These are phyloP conservation scores for Phyllostomus hastatus DNA, from an alignment of 2,113 vertebrate species.

Conservation along the genomic window DNA sequence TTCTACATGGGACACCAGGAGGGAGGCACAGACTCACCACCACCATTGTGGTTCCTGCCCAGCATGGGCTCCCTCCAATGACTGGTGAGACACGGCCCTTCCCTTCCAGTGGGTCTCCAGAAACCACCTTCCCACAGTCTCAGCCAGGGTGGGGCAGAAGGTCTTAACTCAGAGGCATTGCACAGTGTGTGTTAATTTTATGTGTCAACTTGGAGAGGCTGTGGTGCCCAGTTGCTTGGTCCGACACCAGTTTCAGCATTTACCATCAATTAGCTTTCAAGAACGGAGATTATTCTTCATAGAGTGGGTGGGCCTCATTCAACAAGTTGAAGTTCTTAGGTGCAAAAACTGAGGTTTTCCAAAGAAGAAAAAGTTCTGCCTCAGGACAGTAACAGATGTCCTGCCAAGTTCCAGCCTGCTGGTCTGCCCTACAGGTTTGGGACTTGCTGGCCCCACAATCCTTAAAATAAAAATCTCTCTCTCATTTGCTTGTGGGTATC, in stretches of 20 bases:
- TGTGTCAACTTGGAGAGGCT: neutral
- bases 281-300: neutral
- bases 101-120: neutral
- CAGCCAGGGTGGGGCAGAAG: neutral
- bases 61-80: neutral
- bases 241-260: fast-evolving
- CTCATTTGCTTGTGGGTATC: no score
- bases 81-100: fast-evolving
- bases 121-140: neutral
- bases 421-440: neutral
- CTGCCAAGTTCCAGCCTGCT: neutral
- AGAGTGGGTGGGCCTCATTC: neutral
- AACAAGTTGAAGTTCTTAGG: neutral
- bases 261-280: fast-evolving
- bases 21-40: neutral
- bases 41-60: neutral
- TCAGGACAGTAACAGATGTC: fast-evolving
- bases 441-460: neutral
- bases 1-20: neutral
- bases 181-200: neutral
- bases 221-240: fast-evolving
- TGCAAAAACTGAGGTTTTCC: neutral
- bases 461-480: neutral
- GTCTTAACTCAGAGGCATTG: neutral
- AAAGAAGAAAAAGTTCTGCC: neutral